Percentiles rank a stretch among this genome's conserved stretches.
phyloP scores from a whole-genome alignment of 2,888 invertebrate species.

The Netelia fuscicornis region DNA sequence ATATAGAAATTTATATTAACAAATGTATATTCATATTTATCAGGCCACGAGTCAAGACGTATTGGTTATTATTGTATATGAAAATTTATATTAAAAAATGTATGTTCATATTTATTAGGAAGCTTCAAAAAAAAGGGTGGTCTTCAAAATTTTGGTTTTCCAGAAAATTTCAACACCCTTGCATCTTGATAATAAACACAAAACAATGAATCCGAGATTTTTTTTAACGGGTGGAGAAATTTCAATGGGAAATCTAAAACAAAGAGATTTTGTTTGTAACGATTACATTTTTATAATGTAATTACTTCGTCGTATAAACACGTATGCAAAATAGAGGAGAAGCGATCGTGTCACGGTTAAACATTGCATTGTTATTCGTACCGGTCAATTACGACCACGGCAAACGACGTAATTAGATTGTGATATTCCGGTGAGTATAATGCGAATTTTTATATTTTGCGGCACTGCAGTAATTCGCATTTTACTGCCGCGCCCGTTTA shows the following conservation, averaged over 20 bases:
- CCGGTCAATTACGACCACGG: slow-evolving; percentile 45
- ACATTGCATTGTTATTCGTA: slow-evolving; percentile 36
- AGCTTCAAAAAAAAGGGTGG: too few relatives aligned
- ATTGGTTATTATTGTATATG: background rate
- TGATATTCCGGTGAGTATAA: slow-evolving; percentile 23
- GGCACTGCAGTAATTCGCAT: slow-evolving; percentile 22
- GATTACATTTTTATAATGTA: too few relatives aligned
- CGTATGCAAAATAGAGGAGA: background rate
- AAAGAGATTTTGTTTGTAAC: too few relatives aligned
- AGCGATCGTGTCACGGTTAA: slow-evolving; percentile 26
- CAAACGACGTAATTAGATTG: slow-evolving; percentile 41
- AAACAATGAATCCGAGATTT: too few relatives aligned
- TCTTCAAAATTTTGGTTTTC: too few relatives aligned
- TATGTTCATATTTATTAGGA: too few relatives aligned
- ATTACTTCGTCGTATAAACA: background rate
- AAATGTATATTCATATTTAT: too few relatives aligned
- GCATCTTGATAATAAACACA: too few relatives aligned
- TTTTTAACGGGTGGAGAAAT: too few relatives aligned
- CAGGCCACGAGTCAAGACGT: background rate
- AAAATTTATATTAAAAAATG: background rate
- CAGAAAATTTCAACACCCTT: too few relatives aligned
- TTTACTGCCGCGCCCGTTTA: slow-evolving; percentile 2
- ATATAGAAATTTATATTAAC: background rate
- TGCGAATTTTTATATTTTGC: slow-evolving; percentile 10
- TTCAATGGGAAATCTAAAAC: too few relatives aligned